Conservation (phyloP, 2,113 vertebrate genomes). For the Pelecanoides urinatrix region DNA sequence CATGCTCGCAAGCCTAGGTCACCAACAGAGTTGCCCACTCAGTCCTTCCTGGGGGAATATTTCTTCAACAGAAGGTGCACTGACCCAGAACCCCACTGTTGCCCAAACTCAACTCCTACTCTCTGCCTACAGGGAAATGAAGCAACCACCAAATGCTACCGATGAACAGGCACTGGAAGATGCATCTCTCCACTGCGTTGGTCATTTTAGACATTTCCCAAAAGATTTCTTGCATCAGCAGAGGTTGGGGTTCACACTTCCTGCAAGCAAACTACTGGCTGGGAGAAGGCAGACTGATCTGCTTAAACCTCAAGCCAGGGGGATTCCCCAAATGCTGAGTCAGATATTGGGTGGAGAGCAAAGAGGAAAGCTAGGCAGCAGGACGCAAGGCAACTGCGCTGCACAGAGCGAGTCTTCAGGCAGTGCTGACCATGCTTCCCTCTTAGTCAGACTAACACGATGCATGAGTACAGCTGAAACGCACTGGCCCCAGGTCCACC, state of each 20-base stretch:
- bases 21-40: not conserved
- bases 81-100: not conserved
- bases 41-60: not conserved
- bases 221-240: not conserved
- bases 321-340: not conserved
- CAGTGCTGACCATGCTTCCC: no score
- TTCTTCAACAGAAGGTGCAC: not conserved
- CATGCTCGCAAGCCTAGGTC: not conserved
- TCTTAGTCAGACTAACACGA: not conserved
- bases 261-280: not conserved
- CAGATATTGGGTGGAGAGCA: not conserved
- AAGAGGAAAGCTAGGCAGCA: not conserved
- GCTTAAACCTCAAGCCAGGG: not conserved
- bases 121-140: not conserved
- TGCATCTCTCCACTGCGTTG: not conserved
- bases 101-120: not conserved
- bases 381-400: not conserved
- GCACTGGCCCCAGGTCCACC: no score
- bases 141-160: not conserved
- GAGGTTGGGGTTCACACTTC: not conserved
- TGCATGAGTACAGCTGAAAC: not conserved
- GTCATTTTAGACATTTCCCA: not conserved
- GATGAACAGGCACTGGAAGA: not conserved
- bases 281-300: not conserved
- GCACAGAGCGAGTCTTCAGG: not conserved